phyloP scores from a whole-genome alignment of 2,113 vertebrate species.

The Python bivittatus region DNA sequence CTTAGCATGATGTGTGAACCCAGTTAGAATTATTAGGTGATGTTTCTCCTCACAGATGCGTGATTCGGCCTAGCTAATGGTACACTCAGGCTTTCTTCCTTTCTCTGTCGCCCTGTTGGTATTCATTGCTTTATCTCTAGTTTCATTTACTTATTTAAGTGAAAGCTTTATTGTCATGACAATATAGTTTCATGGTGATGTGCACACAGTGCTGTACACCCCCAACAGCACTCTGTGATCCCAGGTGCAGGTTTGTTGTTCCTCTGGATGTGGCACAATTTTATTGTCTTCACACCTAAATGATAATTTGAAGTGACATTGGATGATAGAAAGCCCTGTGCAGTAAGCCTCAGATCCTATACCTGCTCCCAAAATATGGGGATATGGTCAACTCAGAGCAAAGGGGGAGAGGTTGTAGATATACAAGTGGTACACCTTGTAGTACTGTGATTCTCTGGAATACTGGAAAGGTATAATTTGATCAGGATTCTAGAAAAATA shows the following conservation, averaged over 20 bases:
- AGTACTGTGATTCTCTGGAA: background rate
- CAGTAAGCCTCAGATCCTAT: too few relatives aligned
- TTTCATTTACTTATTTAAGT: background rate
- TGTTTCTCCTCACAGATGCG: slow-evolving; percentile 4
- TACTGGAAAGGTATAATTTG: background rate
- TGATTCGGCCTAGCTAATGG: background rate
- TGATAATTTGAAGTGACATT: background rate
- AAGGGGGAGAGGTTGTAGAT: background rate
- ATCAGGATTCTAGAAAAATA: background rate
- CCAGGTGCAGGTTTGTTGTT: background rate
- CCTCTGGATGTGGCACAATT: background rate
- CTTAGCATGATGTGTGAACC: background rate
- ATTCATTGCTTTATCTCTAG: background rate
- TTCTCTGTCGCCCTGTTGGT: background rate
- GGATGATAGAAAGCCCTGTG: background rate
- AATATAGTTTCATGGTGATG: background rate
- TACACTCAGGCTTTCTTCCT: too few relatives aligned
- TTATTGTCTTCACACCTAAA: background rate
- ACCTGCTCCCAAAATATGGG: background rate
- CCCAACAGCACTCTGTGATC: background rate
- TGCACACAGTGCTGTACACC: background rate
- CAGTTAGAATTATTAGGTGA: background rate
- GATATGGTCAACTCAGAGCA: background rate
- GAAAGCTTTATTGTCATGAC: background rate
- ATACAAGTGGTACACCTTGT: background rate